phyloP scores from a whole-genome alignment of 1,140 invertebrate species.

The Drosophila nikananu region DNA sequence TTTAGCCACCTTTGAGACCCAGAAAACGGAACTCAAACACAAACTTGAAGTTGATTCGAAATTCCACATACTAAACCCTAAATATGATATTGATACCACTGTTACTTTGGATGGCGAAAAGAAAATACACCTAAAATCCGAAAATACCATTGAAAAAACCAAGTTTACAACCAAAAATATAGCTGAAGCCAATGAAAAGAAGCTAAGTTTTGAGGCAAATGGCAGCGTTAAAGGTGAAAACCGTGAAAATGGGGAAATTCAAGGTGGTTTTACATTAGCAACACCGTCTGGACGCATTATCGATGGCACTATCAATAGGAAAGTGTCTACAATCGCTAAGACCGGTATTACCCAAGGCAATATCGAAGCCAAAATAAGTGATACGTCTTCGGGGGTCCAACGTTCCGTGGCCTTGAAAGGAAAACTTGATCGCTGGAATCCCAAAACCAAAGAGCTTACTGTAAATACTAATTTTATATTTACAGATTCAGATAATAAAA shows the following conservation, averaged over 20 bases:
- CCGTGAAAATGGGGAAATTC: slow-evolving; percentile 86
- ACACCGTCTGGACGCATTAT: slow-evolving; percentile 46
- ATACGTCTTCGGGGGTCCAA: slow-evolving; percentile 80
- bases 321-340: slow-evolving; percentile 73
- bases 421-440: slow-evolving; percentile 86
- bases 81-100: slow-evolving; percentile 87
- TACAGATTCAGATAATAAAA: slow-evolving; percentile 76
- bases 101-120: slow-evolving; percentile 90
- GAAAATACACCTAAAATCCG: slow-evolving; percentile 87
- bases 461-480: slow-evolving; percentile 80
- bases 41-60: slow-evolving; percentile 88
- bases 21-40: slow-evolving; percentile 86
- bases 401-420: slow-evolving; percentile 73
- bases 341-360: slow-evolving; percentile 70
- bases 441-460: slow-evolving; percentile 85
- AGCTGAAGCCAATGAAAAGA: slow-evolving; percentile 86
- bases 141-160: slow-evolving; percentile 87
- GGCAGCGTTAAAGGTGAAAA: slow-evolving; percentile 84
- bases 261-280: slow-evolving; percentile 71
- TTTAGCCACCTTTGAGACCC: slow-evolving; percentile 86
- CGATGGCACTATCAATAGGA: slow-evolving; percentile 81
- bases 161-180: slow-evolving; percentile 88
- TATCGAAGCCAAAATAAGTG: slow-evolving; percentile 71
- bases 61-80: slow-evolving; percentile 86
- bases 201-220: slow-evolving; percentile 86